These are phyloP conservation scores for Orchestia grillus DNA, from an alignment of 1,140 invertebrate genomes.

Conservation along the genomic window DNA sequence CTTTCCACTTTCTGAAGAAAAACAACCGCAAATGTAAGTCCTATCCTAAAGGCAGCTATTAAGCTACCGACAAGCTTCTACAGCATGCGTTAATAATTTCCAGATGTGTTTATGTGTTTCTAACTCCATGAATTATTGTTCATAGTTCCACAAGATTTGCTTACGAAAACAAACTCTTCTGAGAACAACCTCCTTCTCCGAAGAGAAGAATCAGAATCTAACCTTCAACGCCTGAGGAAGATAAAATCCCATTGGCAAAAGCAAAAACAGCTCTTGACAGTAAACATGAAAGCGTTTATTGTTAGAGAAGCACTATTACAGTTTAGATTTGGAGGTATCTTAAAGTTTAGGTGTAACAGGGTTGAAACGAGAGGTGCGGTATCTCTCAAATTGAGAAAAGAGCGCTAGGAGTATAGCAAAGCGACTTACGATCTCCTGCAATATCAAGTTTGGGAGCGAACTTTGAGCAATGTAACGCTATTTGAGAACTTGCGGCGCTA, in stretches of 20 bases:
- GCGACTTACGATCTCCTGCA: background rate
- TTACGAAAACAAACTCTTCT: background rate
- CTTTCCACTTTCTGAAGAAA: too few species aligned
- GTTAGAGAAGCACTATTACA: background rate
- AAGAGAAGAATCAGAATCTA: background rate
- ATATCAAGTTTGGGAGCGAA: constrained; percentile 7
- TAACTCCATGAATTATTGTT: too few species aligned
- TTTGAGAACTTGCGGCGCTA: constrained; percentile 19
- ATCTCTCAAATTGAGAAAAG: background rate
- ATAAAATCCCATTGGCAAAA: background rate
- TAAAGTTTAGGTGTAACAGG: background rate
- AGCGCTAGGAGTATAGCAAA: background rate
- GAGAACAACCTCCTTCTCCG: background rate
- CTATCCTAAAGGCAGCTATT: too few species aligned
- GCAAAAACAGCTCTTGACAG: background rate
- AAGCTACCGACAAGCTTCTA: too few species aligned
- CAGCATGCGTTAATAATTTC: too few species aligned
- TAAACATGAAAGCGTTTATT: background rate
- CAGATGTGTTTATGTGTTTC: too few species aligned
- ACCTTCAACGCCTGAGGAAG: background rate
- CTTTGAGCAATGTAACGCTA: background rate
- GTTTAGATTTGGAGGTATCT: background rate
- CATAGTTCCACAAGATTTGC: background rate
- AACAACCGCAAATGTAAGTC: too few species aligned
- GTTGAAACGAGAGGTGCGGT: background rate